Conservation (phyloP, 1,140 invertebrate genomes). For the Semibalanus balanoides region DNA sequence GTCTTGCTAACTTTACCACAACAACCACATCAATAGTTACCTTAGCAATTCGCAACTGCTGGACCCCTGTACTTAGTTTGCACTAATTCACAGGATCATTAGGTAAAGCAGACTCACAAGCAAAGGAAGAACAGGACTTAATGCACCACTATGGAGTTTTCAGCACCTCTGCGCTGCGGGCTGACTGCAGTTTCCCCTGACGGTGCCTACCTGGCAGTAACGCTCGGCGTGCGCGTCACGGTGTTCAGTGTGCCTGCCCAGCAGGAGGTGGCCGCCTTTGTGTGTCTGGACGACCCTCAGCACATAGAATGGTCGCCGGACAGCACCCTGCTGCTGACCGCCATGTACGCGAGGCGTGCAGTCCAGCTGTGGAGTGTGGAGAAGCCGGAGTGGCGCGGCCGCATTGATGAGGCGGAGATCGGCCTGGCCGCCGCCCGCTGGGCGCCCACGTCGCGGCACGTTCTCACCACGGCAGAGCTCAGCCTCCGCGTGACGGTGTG, state of each 20-base stretch:
- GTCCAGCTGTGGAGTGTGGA: constrained; percentile 34
- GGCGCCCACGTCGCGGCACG: constrained; percentile 35
- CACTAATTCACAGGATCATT: no score
- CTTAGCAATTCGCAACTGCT: no score
- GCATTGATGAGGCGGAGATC: constrained; percentile 36
- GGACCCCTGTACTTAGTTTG: no score
- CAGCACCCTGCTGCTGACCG: constrained; percentile 34
- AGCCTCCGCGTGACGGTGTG: constrained; percentile 35
- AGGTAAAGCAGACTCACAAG: no score
- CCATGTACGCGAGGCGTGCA: constrained; percentile 31
- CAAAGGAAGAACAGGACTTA: no score
- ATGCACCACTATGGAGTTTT: background rate
- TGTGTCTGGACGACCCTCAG: constrained; percentile 8
- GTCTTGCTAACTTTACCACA: no score
- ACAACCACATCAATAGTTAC: no score
- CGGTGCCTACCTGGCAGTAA: background rate
- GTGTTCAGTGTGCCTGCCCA: background rate
- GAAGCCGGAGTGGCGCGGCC: constrained; percentile 36
- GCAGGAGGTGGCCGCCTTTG: background rate
- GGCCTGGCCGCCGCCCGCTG: constrained; percentile 30
- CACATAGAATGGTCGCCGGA: constrained; percentile 33
- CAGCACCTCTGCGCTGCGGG: background rate
- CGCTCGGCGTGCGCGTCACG: background rate
- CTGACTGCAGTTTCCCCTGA: background rate
- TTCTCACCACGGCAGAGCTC: constrained; percentile 36